Percentiles rank a stretch among this genome's conserved stretches.
phyloP scores from a whole-genome alignment of 2,113 vertebrate genomes.

The Phocoena phocoena region DNA sequence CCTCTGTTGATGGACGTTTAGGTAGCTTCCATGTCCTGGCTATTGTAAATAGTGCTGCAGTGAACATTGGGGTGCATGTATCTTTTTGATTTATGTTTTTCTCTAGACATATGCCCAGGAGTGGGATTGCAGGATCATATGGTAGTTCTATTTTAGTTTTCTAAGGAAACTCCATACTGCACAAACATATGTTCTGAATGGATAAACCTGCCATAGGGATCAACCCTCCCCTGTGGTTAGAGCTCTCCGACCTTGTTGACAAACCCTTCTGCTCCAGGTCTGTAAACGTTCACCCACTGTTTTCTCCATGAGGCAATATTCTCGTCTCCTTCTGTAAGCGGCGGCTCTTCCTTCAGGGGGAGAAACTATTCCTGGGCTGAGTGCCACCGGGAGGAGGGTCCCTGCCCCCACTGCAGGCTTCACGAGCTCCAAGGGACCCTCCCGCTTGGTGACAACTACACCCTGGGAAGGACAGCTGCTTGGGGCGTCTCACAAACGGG shows the following conservation, averaged over 20 bases:
- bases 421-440: background rate
- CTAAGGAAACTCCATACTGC: background rate
- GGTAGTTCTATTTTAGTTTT: background rate
- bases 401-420: background rate
- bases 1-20: background rate
- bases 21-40: background rate
- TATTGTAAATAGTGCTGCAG: background rate
- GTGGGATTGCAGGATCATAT: background rate
- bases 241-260: rapidly evolving
- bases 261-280: background rate
- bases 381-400: background rate
- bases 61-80: background rate
- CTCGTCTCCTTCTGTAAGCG: rapidly evolving
- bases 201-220: background rate
- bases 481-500: background rate
- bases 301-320: background rate
- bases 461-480: background rate
- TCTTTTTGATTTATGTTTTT: background rate
- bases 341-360: background rate
- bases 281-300: too few relatives aligned
- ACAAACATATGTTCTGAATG: background rate
- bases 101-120: background rate
- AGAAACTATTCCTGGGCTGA: background rate
- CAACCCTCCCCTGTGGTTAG: background rate
- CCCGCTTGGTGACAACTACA: background rate